Evolutionary conservation across 1,140 invertebrate species (phyloP).

Genomic region (Brachionus angularis): DNA sequence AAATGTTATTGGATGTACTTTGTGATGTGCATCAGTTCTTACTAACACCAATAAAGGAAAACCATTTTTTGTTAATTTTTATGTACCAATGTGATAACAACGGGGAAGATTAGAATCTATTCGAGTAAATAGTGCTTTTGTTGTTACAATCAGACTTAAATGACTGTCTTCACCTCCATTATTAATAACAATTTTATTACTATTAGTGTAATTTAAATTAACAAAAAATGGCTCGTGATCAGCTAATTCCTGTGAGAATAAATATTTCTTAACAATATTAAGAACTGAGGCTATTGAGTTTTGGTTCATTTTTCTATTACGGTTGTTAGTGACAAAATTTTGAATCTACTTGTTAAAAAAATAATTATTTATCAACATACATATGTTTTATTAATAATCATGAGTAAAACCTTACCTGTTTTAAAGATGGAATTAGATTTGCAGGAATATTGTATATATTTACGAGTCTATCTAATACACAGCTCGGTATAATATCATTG

Average conservation of each 20-base stretch:
- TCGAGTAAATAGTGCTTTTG: not conserved
- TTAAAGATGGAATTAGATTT: not conserved
- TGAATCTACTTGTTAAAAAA: conserved; percentile 15
- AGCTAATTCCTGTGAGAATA: not conserved
- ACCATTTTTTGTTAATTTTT: conserved; percentile 7
- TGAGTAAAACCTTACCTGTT: conserved; percentile 3
- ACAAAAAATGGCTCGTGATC: conserved; percentile 14
- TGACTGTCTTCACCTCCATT: not conserved
- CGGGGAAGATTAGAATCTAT: not conserved
- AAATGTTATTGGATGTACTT: conserved; percentile 11
- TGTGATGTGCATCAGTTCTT: not conserved
- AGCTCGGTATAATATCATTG: conserved; percentile 2
- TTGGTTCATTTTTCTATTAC: conserved; percentile 9
- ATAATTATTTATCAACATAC: not conserved
- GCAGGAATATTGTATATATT: conserved; percentile 7
- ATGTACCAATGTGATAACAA: conserved; percentile 11
- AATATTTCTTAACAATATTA: not conserved
- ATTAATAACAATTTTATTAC: conserved; percentile 5
- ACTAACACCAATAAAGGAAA: conserved; percentile 9
- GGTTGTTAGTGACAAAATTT: conserved; percentile 7
- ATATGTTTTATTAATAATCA: not conserved
- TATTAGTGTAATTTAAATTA: conserved; percentile 12
- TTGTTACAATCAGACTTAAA: not conserved
- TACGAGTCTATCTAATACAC: conserved; percentile 6
- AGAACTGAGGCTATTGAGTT: conserved; percentile 5